Conservation (phyloP, 2,888 invertebrate genomes). For the Melinaea menophilus region DNA sequence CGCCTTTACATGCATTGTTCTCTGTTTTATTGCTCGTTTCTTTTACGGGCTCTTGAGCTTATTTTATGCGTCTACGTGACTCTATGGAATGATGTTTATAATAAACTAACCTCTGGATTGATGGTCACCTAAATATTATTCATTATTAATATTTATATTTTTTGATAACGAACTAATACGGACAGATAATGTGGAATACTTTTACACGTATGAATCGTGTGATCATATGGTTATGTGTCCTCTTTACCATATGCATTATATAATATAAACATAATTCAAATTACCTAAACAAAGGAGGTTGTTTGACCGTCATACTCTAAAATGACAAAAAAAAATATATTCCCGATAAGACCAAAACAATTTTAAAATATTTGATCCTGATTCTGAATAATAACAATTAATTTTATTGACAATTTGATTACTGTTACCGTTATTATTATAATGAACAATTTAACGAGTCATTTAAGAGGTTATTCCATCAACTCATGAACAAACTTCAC, state of each 20-base stretch:
- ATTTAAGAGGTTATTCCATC: conserved; percentile 43
- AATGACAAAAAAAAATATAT: no score
- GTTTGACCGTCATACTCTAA: no score
- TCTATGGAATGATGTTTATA: conserved; percentile 1
- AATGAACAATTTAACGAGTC: conserved; percentile 46
- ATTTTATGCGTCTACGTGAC: conserved; percentile 29
- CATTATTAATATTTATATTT: neutral
- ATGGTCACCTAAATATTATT: neutral
- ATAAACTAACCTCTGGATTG: conserved; percentile 28
- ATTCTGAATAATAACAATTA: conserved; percentile 35
- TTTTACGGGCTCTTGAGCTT: conserved; percentile 58
- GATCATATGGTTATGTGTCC: no score
- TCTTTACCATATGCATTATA: no score
- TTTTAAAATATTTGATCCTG: conserved; percentile 22
- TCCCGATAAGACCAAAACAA: no score
- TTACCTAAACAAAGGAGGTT: no score
- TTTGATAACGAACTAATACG: no score
- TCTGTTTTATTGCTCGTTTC: conserved; percentile 67
- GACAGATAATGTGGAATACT: no score
- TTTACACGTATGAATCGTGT: no score
- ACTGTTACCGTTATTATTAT: conserved; percentile 40
- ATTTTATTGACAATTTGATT: conserved; percentile 53
- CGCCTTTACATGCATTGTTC: conserved; percentile 69
- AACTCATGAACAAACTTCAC: no score
- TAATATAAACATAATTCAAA: no score